Evolutionary conservation across 2,113 vertebrate genomes (phyloP).

Genomic region (Microcebus jonahi): DNA sequence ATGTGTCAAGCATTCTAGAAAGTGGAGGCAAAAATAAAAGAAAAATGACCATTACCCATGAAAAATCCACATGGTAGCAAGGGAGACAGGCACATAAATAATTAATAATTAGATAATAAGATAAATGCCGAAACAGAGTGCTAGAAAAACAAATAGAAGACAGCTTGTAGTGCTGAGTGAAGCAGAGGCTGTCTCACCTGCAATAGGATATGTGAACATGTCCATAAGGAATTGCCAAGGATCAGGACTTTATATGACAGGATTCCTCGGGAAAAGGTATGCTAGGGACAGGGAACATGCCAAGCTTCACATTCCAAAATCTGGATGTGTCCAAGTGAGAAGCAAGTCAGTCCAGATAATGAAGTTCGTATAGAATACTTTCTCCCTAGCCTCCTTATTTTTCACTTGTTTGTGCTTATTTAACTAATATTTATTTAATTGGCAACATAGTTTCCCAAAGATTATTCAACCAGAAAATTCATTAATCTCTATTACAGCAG

Average conservation of each 20-base stretch:
- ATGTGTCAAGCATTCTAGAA: background rate
- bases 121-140: background rate
- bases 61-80: background rate
- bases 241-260: background rate
- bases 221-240: background rate
- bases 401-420: constrained; percentile 50
- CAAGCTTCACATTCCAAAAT: background rate
- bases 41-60: background rate
- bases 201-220: rapidly evolving
- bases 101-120: background rate
- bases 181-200: too few relatives aligned
- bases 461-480: constrained; percentile 65
- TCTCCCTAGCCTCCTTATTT: background rate
- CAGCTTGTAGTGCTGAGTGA: background rate
- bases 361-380: background rate
- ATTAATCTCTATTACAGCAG: constrained; percentile 61
- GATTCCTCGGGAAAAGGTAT: background rate
- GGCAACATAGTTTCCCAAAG: constrained; percentile 58
- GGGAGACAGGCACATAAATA: background rate
- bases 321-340: background rate
- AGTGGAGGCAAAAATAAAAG: background rate
- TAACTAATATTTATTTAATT: constrained; percentile 67
- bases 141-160: background rate
- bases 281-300: background rate
- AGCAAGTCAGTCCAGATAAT: background rate